phyloP scores from a whole-genome alignment of 2,888 invertebrate species.

The Eledone cirrhosa region DNA sequence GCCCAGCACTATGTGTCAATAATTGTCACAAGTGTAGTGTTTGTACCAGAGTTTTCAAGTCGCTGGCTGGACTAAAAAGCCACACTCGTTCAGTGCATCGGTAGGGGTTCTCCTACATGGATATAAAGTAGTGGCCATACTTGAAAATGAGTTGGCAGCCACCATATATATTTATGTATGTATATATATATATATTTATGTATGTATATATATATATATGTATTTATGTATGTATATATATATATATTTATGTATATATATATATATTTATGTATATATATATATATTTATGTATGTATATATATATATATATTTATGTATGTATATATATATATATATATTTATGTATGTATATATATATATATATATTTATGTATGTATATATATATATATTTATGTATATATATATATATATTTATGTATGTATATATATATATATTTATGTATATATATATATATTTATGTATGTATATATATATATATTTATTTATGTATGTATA shows the following conservation, averaged over 20 bases:
- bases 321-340: background rate
- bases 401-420: background rate
- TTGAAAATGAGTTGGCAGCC: no score
- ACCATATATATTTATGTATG: no score
- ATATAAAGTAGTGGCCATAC: no score
- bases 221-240: background rate
- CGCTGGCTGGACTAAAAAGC: no score
- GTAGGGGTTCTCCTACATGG: no score
- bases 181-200: no score
- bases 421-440: background rate
- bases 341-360: background rate
- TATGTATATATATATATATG: no score
- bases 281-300: background rate
- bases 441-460: background rate
- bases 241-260: background rate
- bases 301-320: background rate
- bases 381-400: background rate
- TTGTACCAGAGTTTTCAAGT: no score
- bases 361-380: background rate
- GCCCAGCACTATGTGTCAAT: no score
- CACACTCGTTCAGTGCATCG: no score
- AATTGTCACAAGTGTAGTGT: no score
- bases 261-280: background rate
- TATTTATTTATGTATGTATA: background rate
- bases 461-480: background rate